Percentiles rank a stretch among this genome's conserved stretches.
Conservation (phyloP, 2,113 vertebrate genomes). For the Phasianus colchicus region DNA sequence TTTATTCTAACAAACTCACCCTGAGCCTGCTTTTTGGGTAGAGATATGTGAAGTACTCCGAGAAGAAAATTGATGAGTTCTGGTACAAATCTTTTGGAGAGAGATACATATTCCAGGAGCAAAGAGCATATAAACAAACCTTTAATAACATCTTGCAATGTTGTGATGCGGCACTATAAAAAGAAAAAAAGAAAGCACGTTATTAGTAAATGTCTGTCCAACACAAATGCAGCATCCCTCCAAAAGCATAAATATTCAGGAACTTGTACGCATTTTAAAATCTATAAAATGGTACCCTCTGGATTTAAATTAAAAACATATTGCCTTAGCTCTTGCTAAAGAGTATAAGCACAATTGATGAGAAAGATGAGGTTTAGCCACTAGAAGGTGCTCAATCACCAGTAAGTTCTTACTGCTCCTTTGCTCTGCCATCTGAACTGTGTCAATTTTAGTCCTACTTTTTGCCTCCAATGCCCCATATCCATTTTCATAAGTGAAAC, state of each 20-base stretch:
- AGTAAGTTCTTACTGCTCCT: not conserved
- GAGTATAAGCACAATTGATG: not conserved
- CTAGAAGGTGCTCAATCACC: slow-evolving; percentile 59
- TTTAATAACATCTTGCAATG: slow-evolving; percentile 83
- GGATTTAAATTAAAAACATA: not conserved
- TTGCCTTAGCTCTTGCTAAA: not conserved
- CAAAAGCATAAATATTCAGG: not conserved
- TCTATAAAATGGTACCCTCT: not conserved
- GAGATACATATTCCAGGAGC: slow-evolving; percentile 87
- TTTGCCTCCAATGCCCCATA: not conserved
- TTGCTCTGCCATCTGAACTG: not conserved
- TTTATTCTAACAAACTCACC: slow-evolving; percentile 71
- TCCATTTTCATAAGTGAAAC: not conserved
- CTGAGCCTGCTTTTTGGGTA: slow-evolving; percentile 74
- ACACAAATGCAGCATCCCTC: not conserved
- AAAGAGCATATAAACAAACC: slow-evolving; percentile 89
- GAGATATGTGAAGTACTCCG: slow-evolving; percentile 86
- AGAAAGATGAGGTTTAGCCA: slow-evolving; percentile 11
- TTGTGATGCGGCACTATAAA: slow-evolving; percentile 85
- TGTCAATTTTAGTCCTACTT: not conserved
- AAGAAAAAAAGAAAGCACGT: not conserved
- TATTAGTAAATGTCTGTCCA: not conserved
- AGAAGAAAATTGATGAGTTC: slow-evolving; percentile 92
- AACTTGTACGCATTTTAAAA: not conserved
- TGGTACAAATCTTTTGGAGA: slow-evolving; percentile 90